These are phyloP conservation scores for Trachelipus rathkii DNA, from an alignment of 1,140 invertebrate genomes.

Conservation along the genomic window DNA sequence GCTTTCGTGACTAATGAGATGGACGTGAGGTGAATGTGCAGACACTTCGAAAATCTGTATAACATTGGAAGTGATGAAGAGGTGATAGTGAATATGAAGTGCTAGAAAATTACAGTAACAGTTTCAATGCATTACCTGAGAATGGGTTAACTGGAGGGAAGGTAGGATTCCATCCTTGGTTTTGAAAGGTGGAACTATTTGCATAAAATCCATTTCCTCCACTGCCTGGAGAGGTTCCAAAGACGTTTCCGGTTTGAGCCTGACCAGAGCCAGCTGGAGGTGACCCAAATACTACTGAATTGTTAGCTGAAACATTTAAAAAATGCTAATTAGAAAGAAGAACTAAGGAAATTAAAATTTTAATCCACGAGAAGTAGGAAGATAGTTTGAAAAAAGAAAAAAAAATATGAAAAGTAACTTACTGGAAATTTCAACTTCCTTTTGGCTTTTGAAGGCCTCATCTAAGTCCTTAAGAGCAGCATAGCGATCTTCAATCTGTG, in stretches of 20 bases:
- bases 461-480: constrained; percentile 77
- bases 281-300: background rate
- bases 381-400: too few relatives aligned
- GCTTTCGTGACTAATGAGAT: too few relatives aligned
- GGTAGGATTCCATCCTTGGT: background rate
- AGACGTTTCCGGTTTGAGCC: background rate
- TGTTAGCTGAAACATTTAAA: background rate
- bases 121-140: background rate
- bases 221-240: background rate
- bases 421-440: constrained; percentile 35
- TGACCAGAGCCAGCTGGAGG: background rate
- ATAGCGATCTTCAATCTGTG: constrained; percentile 66
- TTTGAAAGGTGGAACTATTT: background rate
- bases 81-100: too few relatives aligned
- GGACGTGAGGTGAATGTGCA: too few relatives aligned
- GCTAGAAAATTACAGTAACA: background rate
- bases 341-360: too few relatives aligned
- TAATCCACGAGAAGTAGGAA: too few relatives aligned
- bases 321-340: too few relatives aligned
- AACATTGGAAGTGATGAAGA: too few relatives aligned
- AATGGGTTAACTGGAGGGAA: background rate
- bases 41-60: too few relatives aligned
- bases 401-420: background rate
- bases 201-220: background rate
- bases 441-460: constrained; percentile 57